Percentiles rank a stretch among this genome's conserved stretches.
These are phyloP conservation scores for Meriones psammophilus DNA, from an alignment of 2,797 vertebrate species.

Conservation along the genomic window DNA sequence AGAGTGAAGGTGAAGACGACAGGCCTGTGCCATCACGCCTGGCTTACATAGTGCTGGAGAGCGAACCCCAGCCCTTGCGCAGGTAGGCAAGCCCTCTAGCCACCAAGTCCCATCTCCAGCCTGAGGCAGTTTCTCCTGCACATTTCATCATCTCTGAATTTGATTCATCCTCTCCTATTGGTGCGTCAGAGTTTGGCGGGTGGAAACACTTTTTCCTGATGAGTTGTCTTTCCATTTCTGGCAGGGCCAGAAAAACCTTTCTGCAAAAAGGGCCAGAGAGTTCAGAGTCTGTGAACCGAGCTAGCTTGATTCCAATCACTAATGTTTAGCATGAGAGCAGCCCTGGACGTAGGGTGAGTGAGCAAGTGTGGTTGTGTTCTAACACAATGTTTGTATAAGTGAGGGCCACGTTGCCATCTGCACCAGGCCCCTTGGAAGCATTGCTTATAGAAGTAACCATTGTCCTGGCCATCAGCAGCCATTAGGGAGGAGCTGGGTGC, in stretches of 20 bases:
- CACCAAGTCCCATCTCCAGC: background rate
- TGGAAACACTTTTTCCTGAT: background rate
- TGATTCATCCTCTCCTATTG: background rate
- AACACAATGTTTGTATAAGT: background rate
- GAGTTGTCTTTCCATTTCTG: background rate
- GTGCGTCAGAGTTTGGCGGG: background rate
- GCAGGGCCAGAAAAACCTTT: background rate
- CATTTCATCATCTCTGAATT: background rate
- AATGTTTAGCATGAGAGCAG: background rate
- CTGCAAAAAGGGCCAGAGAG: background rate
- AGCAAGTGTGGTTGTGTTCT: background rate
- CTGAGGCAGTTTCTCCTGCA: background rate
- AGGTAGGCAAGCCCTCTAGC: background rate
- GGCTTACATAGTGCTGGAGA: background rate
- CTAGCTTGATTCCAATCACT: background rate
- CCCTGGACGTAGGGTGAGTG: too few species aligned
- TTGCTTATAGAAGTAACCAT: too few species aligned
- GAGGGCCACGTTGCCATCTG: background rate
- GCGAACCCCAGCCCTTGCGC: too few species aligned
- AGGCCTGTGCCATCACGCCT: background rate
- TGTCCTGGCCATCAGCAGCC: background rate
- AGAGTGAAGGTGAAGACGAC: background rate
- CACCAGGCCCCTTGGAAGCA: background rate
- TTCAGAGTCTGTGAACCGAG: background rate
- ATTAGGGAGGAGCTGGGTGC: background rate